phyloP scores from a whole-genome alignment of 2,113 vertebrate genomes.

The Scophthalmus maximus region DNA sequence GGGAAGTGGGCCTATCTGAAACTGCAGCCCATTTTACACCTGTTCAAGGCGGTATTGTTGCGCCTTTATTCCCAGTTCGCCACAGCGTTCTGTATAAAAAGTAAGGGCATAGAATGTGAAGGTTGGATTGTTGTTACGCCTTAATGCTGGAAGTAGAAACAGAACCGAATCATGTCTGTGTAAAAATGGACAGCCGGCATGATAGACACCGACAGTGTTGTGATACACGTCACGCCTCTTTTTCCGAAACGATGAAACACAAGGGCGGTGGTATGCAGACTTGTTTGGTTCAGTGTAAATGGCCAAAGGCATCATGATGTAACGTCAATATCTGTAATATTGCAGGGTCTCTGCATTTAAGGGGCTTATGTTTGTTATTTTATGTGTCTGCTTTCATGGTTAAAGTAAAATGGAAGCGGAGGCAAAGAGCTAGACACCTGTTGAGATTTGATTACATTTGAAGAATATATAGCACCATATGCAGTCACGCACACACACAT shows the following conservation, averaged over 20 bases:
- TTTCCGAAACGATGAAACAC: not conserved
- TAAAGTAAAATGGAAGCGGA: not conserved
- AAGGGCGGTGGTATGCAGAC: not conserved
- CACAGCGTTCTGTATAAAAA: not conserved
- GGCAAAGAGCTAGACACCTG: slow-evolving; percentile 5
- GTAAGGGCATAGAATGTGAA: not conserved
- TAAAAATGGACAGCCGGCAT: not conserved
- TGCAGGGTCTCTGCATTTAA: not conserved
- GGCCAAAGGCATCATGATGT: not conserved
- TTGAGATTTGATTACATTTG: slow-evolving; percentile 38
- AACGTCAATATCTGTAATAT: not conserved
- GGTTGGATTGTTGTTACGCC: not conserved
- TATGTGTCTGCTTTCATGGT: not conserved
- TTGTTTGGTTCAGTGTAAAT: not conserved
- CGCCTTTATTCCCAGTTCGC: not conserved
- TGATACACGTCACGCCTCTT: not conserved
- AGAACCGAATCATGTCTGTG: not conserved
- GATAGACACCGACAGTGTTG: not conserved
- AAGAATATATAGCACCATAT: slow-evolving; percentile 37
- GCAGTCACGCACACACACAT: not conserved
- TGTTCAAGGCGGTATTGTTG: too few relatives aligned
- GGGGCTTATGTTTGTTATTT: not conserved
- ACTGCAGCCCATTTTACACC: accelerated
- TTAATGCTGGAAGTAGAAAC: not conserved
- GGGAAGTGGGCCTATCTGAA: not conserved